Evolutionary conservation across 37 sponge, comb jelly and placozoan genomes (phyloP).

Genomic region (Crambe crambe): DNA sequence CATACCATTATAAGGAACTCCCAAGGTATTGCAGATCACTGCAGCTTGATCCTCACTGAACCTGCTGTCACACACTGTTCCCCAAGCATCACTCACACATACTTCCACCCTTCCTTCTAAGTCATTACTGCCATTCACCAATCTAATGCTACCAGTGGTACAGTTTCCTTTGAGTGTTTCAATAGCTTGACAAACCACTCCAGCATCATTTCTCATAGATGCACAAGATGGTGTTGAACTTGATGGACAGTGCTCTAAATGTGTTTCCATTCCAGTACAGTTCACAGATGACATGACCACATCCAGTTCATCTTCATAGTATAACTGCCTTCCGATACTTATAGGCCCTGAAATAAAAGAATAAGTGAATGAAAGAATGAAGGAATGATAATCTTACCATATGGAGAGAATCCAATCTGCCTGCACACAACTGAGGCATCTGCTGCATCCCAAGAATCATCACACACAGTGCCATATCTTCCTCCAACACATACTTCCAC

Average conservation of each 20-base stretch:
- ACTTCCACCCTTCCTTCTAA: constrained; percentile 39
- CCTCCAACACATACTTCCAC: constrained; percentile 39
- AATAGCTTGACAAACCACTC: constrained; percentile 1
- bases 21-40: constrained; percentile 20
- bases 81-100: constrained; percentile 25
- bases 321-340: not conserved
- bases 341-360: not conserved
- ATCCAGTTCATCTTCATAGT: not conserved
- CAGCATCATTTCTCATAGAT: constrained; percentile 5
- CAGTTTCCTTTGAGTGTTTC: not conserved
- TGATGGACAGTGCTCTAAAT: not conserved
- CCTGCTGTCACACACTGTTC: constrained; percentile 10
- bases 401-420: constrained; percentile 41
- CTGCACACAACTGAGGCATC: constrained; percentile 47
- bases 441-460: constrained; percentile 7
- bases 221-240: not conserved
- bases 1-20: constrained; percentile 16
- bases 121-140: constrained; percentile 8
- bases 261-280: not conserved
- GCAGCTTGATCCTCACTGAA: constrained; percentile 13
- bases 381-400: constrained; percentile 7
- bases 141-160: constrained; percentile 6
- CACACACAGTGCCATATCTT: constrained; percentile 31
- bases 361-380: too few species aligned
- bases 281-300: not conserved